Conservation (phyloP, 2,113 vertebrate genomes). For the Lynx canadensis region DNA sequence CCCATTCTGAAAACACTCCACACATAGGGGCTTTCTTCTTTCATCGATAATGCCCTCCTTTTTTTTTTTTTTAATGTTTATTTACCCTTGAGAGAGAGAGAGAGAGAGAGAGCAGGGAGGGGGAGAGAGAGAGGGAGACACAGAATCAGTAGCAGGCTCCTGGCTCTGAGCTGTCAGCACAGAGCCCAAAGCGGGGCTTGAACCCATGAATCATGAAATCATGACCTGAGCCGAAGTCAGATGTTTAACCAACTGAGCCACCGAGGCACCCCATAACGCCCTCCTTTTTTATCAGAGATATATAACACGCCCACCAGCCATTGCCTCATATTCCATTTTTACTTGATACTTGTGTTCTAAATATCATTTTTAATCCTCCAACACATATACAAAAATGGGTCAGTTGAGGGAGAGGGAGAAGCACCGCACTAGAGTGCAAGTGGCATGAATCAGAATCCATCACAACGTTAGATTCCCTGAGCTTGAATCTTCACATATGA, state of each 20-base stretch:
- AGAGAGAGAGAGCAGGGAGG: too few relatives aligned
- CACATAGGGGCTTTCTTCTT: slow-evolving; percentile 17
- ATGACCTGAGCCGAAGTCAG: too few relatives aligned
- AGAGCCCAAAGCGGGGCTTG: too few relatives aligned
- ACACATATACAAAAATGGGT: not conserved
- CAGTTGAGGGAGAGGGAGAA: not conserved
- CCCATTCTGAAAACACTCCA: slow-evolving; percentile 21
- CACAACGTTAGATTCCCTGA: not conserved
- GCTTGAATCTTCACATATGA: not conserved
- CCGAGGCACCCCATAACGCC: not conserved
- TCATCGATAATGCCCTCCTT: not conserved
- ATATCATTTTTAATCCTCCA: slow-evolving; percentile 1
- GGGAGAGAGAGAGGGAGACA: too few relatives aligned
- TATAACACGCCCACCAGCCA: not conserved
- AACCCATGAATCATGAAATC: too few relatives aligned
- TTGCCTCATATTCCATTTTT: not conserved
- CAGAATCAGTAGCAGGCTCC: too few relatives aligned
- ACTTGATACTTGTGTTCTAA: not conserved
- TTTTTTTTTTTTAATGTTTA: too few relatives aligned
- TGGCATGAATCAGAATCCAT: not conserved
- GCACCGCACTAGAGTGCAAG: not conserved
- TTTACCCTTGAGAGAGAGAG: too few relatives aligned
- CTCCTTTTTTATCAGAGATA: not conserved
- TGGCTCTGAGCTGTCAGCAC: too few relatives aligned
- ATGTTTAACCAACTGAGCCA: too few relatives aligned